Conservation (phyloP, 2,888 invertebrate species). For the Acanthosepion esculentum region DNA sequence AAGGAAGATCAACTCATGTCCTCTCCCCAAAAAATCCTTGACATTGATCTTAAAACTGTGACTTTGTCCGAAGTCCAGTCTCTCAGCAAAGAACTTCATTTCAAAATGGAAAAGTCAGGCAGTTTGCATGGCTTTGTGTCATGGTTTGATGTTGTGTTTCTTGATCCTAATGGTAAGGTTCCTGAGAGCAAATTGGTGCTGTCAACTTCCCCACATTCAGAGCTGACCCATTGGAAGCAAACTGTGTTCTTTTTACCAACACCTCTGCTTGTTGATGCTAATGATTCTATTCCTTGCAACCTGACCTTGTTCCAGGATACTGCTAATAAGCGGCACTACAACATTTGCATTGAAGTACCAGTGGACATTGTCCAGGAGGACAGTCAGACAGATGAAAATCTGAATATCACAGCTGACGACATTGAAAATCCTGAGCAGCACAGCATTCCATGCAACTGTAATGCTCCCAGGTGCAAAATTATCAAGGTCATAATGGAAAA, state of each 20-base stretch:
- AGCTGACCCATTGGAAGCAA: conserved; percentile 95
- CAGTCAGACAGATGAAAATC: conserved; percentile 48
- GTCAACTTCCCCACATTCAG: conserved; percentile 85
- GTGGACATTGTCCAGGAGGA: conserved; percentile 53
- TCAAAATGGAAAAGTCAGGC: conserved; percentile 60
- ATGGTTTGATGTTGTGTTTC: conserved; percentile 73
- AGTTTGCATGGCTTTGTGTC: conserved; percentile 72
- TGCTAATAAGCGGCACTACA: conserved; percentile 64
- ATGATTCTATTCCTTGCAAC: conserved; percentile 72
- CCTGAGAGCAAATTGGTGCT: conserved; percentile 77
- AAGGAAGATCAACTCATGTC: conserved; percentile 62
- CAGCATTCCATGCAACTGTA: conserved; percentile 68
- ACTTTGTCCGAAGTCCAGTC: conserved; percentile 62
- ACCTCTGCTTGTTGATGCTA: conserved; percentile 82
- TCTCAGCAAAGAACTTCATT: conserved; percentile 60
- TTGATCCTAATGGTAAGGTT: conserved; percentile 49
- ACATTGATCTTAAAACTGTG: conserved; percentile 68
- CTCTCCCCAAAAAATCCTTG: conserved; percentile 60
- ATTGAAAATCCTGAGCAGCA: conserved; percentile 60
- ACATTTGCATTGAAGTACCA: conserved; percentile 64
- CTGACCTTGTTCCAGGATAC: conserved; percentile 63
- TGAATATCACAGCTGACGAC: conserved; percentile 55
- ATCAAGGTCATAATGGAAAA: conserved; percentile 67
- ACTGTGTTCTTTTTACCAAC: conserved; percentile 89
- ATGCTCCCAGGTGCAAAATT: conserved; percentile 62